These are phyloP conservation scores for Cottus gobio DNA, from an alignment of 2,113 vertebrate genomes.

Conservation along the genomic window DNA sequence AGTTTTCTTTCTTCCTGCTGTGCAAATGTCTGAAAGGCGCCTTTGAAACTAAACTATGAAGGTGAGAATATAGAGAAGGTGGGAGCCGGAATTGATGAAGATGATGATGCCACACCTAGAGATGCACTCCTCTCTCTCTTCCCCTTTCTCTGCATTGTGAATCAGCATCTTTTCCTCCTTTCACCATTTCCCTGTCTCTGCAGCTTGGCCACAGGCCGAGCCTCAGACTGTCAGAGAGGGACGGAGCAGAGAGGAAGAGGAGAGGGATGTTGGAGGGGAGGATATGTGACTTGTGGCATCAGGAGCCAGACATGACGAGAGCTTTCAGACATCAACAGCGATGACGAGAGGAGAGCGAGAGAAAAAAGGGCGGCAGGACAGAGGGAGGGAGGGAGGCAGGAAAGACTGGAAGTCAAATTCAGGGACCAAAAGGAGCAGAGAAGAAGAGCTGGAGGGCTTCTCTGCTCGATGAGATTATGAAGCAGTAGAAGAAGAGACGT, in stretches of 20 bases:
- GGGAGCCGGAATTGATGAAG: constrained; percentile 12
- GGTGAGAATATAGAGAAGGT: constrained; percentile 21
- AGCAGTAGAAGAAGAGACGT: constrained; percentile 21
- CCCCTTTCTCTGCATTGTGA: constrained; percentile 66
- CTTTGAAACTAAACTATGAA: constrained; percentile 19
- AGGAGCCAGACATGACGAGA: constrained; percentile 23
- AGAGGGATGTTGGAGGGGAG: constrained; percentile 16
- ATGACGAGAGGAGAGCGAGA: constrained; percentile 26
- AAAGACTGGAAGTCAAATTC: not conserved
- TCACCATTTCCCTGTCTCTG: constrained; percentile 35
- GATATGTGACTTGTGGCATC: constrained; percentile 38
- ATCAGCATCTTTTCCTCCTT: constrained; percentile 76
- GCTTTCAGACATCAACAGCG: constrained; percentile 26
- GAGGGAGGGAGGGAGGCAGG: constrained; percentile 1
- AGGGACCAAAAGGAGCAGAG: not conserved
- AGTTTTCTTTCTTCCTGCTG: not conserved
- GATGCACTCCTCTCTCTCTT: not conserved
- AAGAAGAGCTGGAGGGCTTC: constrained; percentile 5
- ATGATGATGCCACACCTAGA: constrained; percentile 15
- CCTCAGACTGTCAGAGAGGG: constrained; percentile 22
- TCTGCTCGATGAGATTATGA: constrained; percentile 6
- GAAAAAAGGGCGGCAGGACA: constrained; percentile 2
- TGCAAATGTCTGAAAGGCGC: constrained; percentile 5
- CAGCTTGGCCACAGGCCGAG: constrained; percentile 63
- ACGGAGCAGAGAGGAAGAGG: constrained; percentile 1